Percentiles rank a stretch among this genome's conserved stretches.
These are phyloP conservation scores for Saccostrea glomerata DNA, from an alignment of 1,140 invertebrate species.

Conservation along the genomic window DNA sequence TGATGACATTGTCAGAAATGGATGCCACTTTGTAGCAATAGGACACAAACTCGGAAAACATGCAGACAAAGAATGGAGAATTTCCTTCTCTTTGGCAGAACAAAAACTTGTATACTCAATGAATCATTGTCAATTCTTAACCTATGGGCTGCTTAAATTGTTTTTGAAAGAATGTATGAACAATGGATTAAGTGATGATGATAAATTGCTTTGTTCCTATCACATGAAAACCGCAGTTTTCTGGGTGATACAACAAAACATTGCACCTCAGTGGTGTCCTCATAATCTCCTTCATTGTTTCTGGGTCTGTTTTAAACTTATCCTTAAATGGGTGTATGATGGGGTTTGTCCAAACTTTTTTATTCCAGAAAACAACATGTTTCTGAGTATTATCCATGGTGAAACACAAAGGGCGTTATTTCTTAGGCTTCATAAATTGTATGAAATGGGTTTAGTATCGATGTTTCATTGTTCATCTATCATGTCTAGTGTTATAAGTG, in stretches of 20 bases:
- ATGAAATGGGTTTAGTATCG: neutral
- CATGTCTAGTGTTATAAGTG: neutral
- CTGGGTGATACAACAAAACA: neutral
- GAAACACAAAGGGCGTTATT: neutral
- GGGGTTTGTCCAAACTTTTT: neutral
- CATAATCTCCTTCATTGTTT: neutral
- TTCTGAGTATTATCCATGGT: neutral
- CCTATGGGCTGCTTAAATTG: neutral
- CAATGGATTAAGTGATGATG: neutral
- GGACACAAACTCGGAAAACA: neutral
- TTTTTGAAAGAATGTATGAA: neutral
- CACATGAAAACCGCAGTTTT: neutral
- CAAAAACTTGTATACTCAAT: neutral
- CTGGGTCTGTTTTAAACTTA: neutral
- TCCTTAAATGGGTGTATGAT: neutral
- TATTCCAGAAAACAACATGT: neutral
- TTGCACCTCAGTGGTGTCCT: neutral
- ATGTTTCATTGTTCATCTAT: neutral
- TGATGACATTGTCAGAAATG: neutral
- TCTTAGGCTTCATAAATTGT: neutral
- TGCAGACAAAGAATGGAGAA: neutral
- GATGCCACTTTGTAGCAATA: neutral
- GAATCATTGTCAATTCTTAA: neutral
- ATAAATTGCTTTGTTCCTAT: neutral
- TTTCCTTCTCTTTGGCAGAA: neutral